phyloP scores from a whole-genome alignment of 2,113 vertebrate genomes.

The Tichodroma muraria region DNA sequence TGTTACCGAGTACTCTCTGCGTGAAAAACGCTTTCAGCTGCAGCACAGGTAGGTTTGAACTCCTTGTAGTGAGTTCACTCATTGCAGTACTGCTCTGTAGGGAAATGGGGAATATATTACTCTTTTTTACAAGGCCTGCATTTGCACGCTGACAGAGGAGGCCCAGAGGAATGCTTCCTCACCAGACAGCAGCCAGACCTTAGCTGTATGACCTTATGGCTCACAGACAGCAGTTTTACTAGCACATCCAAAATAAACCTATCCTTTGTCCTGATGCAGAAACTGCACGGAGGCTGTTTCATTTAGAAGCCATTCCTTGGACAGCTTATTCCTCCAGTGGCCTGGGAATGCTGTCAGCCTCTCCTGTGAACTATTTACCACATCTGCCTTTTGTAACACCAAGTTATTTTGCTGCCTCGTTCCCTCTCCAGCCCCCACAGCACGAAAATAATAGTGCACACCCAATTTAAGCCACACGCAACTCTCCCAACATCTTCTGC shows the following conservation, averaged over 20 bases:
- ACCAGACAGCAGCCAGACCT: conserved; percentile 40
- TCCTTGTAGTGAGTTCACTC: neutral
- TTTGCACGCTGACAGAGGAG: neutral
- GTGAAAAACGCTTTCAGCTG: neutral
- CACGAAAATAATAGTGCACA: neutral
- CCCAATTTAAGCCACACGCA: neutral
- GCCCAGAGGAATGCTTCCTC: conserved; percentile 12
- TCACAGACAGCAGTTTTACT: conserved; percentile 19
- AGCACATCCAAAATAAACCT: conserved; percentile 50
- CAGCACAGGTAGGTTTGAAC: neutral
- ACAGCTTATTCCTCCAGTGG: conserved; percentile 8
- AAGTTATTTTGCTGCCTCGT: neutral
- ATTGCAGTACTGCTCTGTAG: neutral
- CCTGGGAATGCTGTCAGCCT: conserved; percentile 14
- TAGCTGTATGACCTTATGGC: neutral
- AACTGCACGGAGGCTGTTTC: conserved; percentile 26
- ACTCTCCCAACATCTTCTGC: neutral
- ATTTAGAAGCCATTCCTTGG: conserved; percentile 29
- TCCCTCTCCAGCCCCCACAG: neutral
- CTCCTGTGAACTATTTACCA: conserved; percentile 12
- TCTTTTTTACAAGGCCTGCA: conserved; percentile 2
- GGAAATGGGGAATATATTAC: neutral
- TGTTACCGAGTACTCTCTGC: neutral
- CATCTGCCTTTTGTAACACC: neutral
- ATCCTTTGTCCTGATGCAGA: conserved; percentile 14